Conservation (phyloP, 2,797 vertebrate species). For the Lagorchestes hirsutus region DNA sequence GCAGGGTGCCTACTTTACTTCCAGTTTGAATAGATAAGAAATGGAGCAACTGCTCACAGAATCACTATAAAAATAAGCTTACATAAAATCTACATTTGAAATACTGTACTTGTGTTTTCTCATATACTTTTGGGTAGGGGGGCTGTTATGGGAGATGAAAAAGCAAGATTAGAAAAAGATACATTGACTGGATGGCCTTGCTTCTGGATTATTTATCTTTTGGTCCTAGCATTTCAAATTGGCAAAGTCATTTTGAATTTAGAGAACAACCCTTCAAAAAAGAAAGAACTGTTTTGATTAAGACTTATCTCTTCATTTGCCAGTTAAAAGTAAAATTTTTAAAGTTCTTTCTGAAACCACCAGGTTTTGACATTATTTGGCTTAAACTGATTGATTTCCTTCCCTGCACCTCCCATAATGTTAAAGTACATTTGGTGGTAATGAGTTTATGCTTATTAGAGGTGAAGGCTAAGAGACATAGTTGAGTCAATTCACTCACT, state of each 20-base stretch:
- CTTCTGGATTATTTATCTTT: conserved; percentile 58
- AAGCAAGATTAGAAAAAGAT: conserved; percentile 63
- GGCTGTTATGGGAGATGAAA: conserved; percentile 58
- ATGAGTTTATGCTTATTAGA: conserved; percentile 89
- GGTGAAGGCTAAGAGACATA: conserved; percentile 88
- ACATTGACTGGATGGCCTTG: not conserved
- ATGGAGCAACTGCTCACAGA: conserved; percentile 69
- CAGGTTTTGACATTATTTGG: conserved; percentile 67
- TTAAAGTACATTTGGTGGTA: conserved; percentile 85
- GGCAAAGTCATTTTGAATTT: conserved; percentile 59
- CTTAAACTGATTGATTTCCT: conserved; percentile 68
- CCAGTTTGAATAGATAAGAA: conserved; percentile 79
- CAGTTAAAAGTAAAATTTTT: conserved; percentile 61
- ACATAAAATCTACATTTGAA: conserved; percentile 78
- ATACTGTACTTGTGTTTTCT: conserved; percentile 55
- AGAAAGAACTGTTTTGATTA: conserved; percentile 55
- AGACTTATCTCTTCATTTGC: conserved; percentile 59
- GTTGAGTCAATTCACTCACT: conserved; percentile 91
- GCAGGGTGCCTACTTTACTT: conserved; percentile 81
- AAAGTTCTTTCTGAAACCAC: conserved; percentile 32
- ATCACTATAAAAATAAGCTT: conserved; percentile 81
- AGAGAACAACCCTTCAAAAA: conserved; percentile 42
- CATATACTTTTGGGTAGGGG: conserved; percentile 60
- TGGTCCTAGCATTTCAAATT: conserved; percentile 70
- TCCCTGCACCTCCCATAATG: conserved; percentile 52